Base-by-base conservation (phyloP, 2,797 vertebrate genomes). In the Dromococcyx pavoninus region DNA sequence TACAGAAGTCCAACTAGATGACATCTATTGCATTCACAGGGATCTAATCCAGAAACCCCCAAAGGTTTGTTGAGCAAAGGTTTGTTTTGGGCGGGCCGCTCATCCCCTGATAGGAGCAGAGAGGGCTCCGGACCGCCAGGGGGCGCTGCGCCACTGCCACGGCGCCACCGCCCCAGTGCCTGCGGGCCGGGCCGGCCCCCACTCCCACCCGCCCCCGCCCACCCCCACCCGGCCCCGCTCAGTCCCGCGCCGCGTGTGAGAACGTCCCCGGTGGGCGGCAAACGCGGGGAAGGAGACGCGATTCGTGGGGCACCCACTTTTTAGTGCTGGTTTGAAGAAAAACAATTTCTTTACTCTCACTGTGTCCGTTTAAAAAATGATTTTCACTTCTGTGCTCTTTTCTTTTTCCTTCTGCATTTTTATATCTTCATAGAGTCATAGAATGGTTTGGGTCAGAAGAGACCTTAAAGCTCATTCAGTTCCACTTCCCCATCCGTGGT, bases 361-460 rank as follows among this genome's bases (percentile, higher is more conserved):
- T 3, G 16, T 7, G 43, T n/a, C 22, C 0, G 3, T 48, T 73
- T 17, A 19, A 81, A 50, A n/a, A 56, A 24, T 17, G 19, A 11
- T 6, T 58, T 13, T 44, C 46, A n/a, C 32, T 22, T 66, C 4
- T 13, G 17, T 0, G 0, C 2, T 67, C 28, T 28, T 57, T 35
- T n/a, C n/a, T n/a, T 25, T 4, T 0, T 1, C 0, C 17, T 1
- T 30, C 22, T 21, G 22, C 4, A 1, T 51, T 73, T 87, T 70
- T 54, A 3, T 11, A 16, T 62, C 62, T 72, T 1, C n/a, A n/a
- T n/a, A n/a, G n/a, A n/a, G 14, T 41, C 39, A 41, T 39, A 41
- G 39, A 41, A 41, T 41, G n/a, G n/a, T n/a, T n/a, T n/a, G n/a
- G n/a, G 39, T 41, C 14, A 14, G 39, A 41, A 41, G 39, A 39